Evolutionary conservation across 1,140 invertebrate species (phyloP), one percentile per base, ranked within the genome.

Genomic region (Drosophila erecta): DNA sequence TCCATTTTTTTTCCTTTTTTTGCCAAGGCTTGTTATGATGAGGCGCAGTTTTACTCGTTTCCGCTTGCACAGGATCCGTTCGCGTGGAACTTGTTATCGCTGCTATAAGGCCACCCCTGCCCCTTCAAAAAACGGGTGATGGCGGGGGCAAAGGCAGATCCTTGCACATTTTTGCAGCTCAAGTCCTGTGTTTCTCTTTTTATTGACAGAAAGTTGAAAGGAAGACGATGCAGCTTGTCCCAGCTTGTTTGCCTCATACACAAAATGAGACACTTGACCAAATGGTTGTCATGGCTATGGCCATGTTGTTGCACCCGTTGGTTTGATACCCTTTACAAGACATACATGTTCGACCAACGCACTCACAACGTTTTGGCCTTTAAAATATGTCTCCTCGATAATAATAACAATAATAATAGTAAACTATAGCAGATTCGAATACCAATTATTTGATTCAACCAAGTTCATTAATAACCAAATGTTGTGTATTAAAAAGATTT

Each of bases 241-340:
- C 58, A 61, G 76, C 80, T 79, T 81, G 74, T 74, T 74, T 85
- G 74, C 74, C 60, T 76, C 83, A 78, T 81, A 76, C 80, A 81
- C 65, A 87, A 87, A 86, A 87, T 83, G 70, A 87, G 83, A 57
- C 61, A 81, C 83, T 87, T 81, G 62, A 77, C 73, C 69, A 85
- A 76, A 81, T 81, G 79, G 65, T 53, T 53, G 49, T 77, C 58
- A 65, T 59, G 49, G 49, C 41, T 57, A 79, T 72, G 59, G 33
- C 37, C 17, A 40, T 60, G 76, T 60, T 59, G 53, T 41, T 38
- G 76, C 37, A 15, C 33, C 38, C 14, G 0, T 54, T 40, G 35
- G 2, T 33, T 38, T 54, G 33, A 55, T 55, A 55, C 53, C 53
- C 53, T 49, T 2, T 12, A n/a, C 3, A 22, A 3, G 12, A 17